Conservation (phyloP, 1,140 invertebrate species). For the Daktulosphaira vitifoliae region DNA sequence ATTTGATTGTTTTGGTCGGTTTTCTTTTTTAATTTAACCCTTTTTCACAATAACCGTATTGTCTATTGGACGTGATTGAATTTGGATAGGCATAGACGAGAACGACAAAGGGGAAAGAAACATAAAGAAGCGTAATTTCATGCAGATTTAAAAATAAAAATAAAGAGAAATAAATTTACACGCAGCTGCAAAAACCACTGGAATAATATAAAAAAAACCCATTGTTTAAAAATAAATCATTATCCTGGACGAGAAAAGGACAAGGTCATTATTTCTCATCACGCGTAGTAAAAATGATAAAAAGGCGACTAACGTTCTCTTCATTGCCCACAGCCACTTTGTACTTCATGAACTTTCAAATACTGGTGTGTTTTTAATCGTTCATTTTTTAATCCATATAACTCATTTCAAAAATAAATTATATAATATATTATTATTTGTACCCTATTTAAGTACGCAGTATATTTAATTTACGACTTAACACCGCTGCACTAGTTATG, state of each 20-base stretch:
- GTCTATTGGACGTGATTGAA: too few relatives aligned
- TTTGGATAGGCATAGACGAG: too few relatives aligned
- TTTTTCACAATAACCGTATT: not conserved
- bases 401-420: not conserved
- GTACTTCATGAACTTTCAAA: not conserved
- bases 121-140: not conserved
- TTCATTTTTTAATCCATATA: not conserved
- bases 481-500: not conserved
- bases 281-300: constrained; percentile 31
- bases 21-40: constrained; percentile 19
- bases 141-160: constrained; percentile 3
- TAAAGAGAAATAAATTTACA: constrained; percentile 2
- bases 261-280: constrained; percentile 28
- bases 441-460: not conserved
- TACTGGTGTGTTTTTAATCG: constrained; percentile 15
- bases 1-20: constrained; percentile 22
- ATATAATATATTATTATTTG: not conserved
- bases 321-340: not conserved
- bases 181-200: constrained; percentile 18
- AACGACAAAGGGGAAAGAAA: too few relatives aligned
- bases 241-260: constrained; percentile 23
- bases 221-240: constrained; percentile 30
- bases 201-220: constrained; percentile 15
- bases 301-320: not conserved
- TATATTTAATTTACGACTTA: constrained; percentile 7